Base-by-base conservation (phyloP, 2,888 invertebrate genomes). In the Sceliomorpha sp. region DNA sequence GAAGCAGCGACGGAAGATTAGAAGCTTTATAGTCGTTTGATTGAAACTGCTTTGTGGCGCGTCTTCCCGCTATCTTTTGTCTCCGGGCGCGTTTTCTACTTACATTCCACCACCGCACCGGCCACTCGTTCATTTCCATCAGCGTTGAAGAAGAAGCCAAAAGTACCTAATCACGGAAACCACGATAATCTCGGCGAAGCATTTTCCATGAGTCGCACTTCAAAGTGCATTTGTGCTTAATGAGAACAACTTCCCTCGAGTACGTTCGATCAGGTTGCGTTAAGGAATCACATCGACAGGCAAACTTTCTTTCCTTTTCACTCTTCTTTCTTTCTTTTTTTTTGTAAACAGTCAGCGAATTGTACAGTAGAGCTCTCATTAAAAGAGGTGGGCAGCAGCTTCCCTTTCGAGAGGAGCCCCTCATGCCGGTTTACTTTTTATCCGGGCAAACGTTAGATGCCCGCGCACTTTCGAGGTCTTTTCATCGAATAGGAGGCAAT, bases 11-110 rank as follows among this genome's bases (percentile, higher is more conserved):
- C 55, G 73, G 75, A 77, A 81, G 81, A 82, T 81, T 78, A 77
- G 76, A 73, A 70, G 77, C 79, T 80, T 80, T 81, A 77, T 76
- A 71, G 77, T 62, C 72, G 67, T 71, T 76, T 77, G 77, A 80
- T 78, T 75, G 77, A 74, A 79, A 81, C 75, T 74, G 73, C 75
- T 76, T 73, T 72, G 45, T 68, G 64, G 55, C 59, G 36, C 58
- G 20, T 40, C 36, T 36, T 40, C 50, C 47, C 37, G 15, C n/a
- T 44, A 36, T 45, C 8, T 32, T 24, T 8, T 26, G n/a, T 24
- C 9, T 24, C 12, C 40, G 26, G 4, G 2, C 36, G 13, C 1
- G 36, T 14, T 15, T 14, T 17, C 37, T n/a, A 37, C 2, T 37
- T 17, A 37, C 31, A 31, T 6, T 31, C 9, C 31, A 31, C 1